These are phyloP conservation scores for Anoplius nigerrimus DNA, from an alignment of 2,888 invertebrate genomes.

Conservation along the genomic window DNA sequence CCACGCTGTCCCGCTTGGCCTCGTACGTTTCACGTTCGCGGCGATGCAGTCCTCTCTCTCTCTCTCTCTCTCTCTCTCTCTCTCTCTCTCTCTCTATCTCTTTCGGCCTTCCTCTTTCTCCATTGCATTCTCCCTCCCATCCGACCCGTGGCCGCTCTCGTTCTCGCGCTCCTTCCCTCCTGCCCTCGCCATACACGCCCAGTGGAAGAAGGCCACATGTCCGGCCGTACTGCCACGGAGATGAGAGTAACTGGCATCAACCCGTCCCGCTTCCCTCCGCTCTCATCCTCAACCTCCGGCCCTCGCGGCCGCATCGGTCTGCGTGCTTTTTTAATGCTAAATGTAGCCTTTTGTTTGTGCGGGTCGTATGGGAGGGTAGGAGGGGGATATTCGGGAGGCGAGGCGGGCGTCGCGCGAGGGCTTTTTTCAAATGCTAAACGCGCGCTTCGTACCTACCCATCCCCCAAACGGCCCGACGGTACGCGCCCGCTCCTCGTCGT, in stretches of 20 bases:
- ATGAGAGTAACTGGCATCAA: constrained; percentile 58
- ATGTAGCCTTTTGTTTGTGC: constrained; percentile 64
- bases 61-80: constrained; percentile 21
- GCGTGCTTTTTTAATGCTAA: constrained; percentile 69
- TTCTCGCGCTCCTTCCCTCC: constrained; percentile 16
- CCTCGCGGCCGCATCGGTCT: constrained; percentile 40
- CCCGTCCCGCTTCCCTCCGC: constrained; percentile 41
- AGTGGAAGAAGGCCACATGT: constrained; percentile 51
- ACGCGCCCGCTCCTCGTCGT: constrained; percentile 9
- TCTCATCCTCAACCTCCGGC: constrained; percentile 22
- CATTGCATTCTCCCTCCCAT: constrained; percentile 2
- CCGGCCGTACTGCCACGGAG: constrained; percentile 45
- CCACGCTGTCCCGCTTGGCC: constrained; percentile 36
- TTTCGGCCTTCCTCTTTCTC: constrained; percentile 12
- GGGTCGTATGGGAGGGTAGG: constrained; percentile 58
- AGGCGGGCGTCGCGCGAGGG: constrained; percentile 50
- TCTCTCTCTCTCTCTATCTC: constrained; percentile 7
- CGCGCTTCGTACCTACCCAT: constrained; percentile 47
- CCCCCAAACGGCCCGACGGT: constrained; percentile 11
- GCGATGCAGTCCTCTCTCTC: constrained; percentile 17
- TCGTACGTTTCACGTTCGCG: constrained; percentile 39
- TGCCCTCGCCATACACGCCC: constrained; percentile 7
- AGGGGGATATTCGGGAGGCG: constrained; percentile 54
- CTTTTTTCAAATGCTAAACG: constrained; percentile 68
- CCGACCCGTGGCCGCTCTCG: no score